Evolutionary conservation across 2,888 invertebrate genomes (phyloP).

Genomic region (Chrysina gloriosa): DNA sequence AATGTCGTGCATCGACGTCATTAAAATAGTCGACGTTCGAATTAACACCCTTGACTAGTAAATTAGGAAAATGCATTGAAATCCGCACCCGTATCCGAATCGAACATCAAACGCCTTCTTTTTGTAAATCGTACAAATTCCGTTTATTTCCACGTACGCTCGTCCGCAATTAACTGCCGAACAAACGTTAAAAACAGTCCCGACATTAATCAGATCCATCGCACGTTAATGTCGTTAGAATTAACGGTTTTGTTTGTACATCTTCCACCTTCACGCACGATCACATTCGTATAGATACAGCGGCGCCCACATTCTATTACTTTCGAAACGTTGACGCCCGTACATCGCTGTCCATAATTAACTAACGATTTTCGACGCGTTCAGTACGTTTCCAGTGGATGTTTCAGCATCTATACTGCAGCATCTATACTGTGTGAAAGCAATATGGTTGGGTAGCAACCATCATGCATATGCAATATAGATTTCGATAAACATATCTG

Average conservation of each 20-base stretch:
- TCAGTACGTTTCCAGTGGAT: too few relatives aligned
- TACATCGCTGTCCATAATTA: conserved; percentile 16
- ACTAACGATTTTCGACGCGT: not conserved
- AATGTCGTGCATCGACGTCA: too few relatives aligned
- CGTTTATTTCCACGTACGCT: conserved; percentile 2
- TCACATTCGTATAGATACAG: not conserved
- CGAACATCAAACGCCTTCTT: too few relatives aligned
- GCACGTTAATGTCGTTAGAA: conserved; percentile 29
- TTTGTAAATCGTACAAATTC: not conserved
- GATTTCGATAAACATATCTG: too few relatives aligned
- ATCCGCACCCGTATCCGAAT: too few relatives aligned
- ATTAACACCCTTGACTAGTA: too few relatives aligned
- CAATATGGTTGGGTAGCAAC: too few relatives aligned
- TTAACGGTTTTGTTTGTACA: conserved; percentile 36
- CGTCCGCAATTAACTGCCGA: conserved; percentile 12
- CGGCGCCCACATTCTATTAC: conserved; percentile 29
- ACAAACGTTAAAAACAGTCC: conserved; percentile 20
- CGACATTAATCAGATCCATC: conserved; percentile 30
- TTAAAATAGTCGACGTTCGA: too few relatives aligned
- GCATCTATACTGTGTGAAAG: too few relatives aligned
- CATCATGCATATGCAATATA: too few relatives aligned
- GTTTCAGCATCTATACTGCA: too few relatives aligned
- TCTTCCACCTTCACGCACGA: conserved; percentile 11
- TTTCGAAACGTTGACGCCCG: conserved; percentile 10
- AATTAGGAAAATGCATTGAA: too few relatives aligned